Conservation (phyloP, 2,888 invertebrate species). For the Unio delphinus region DNA sequence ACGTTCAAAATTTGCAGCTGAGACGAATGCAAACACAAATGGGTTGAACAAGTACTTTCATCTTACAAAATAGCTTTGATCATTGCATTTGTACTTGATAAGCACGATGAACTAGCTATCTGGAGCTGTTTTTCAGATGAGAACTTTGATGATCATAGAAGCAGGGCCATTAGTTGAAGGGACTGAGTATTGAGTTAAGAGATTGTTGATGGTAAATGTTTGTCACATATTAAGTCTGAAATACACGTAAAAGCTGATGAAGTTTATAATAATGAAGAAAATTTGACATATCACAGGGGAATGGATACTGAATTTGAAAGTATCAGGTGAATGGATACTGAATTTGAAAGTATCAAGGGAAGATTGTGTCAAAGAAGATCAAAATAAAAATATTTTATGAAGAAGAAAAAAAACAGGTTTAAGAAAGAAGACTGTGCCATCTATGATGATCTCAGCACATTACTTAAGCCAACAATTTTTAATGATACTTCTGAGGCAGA, state of each 20-base stretch:
- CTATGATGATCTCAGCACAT: conserved; percentile 12
- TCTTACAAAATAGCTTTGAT: conserved; percentile 21
- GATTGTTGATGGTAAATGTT: conserved; percentile 6
- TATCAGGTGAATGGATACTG: conserved; percentile 11
- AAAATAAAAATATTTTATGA: conserved; percentile 5
- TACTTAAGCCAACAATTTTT: conserved; percentile 10
- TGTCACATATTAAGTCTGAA: conserved; percentile 6
- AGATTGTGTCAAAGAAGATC: conserved; percentile 8
- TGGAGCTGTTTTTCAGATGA: conserved; percentile 13
- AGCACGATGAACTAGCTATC: conserved; percentile 19
- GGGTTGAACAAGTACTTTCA: conserved; percentile 24
- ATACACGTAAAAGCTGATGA: conserved; percentile 2
- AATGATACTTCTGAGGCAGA: conserved; percentile 3
- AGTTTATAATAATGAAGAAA: conserved; percentile 8
- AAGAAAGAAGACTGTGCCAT: conserved; percentile 15
- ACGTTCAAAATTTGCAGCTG: conserved; percentile 20
- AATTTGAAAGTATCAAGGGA: conserved; percentile 10
- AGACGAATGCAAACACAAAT: conserved; percentile 20
- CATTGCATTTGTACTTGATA: conserved; percentile 24
- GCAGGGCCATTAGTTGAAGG: conserved; percentile 11
- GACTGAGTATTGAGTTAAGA: conserved; percentile 7
- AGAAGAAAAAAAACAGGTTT: conserved; percentile 15
- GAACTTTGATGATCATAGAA: conserved; percentile 6
- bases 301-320: conserved; percentile 18
- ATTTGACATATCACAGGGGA: conserved; percentile 3